Conservation (phyloP, 2,113 vertebrate species). For the Lagopus leucura region DNA sequence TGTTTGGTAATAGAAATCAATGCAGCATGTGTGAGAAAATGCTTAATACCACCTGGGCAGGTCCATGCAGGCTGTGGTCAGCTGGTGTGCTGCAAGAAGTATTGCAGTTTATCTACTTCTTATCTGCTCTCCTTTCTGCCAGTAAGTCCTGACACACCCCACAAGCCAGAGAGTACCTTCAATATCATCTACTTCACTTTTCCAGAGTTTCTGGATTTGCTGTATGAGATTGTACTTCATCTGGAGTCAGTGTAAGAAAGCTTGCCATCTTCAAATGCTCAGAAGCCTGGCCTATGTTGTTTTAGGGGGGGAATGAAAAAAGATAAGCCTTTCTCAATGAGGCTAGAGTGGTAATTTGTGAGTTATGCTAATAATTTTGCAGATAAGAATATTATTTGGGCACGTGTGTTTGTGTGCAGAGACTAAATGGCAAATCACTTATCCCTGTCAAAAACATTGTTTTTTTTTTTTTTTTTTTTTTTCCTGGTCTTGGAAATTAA, state of each 20-base stretch:
- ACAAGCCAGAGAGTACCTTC: background rate
- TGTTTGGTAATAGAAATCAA: background rate
- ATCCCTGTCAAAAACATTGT: slow-evolving; percentile 41
- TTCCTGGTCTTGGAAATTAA: slow-evolving; percentile 54
- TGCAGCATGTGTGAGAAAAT: accelerated
- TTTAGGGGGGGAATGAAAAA: background rate
- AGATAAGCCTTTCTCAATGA: background rate
- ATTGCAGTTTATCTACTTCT: background rate
- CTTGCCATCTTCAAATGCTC: background rate
- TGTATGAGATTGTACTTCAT: background rate
- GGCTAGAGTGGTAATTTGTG: background rate
- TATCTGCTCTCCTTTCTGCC: background rate
- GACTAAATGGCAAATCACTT: slow-evolving; percentile 56
- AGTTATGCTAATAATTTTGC: background rate
- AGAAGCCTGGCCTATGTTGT: background rate
- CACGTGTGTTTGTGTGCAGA: background rate
- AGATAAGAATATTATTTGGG: slow-evolving; percentile 24
- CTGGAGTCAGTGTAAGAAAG: accelerated
- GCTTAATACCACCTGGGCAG: background rate
- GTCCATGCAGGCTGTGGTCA: background rate
- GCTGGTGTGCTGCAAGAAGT: background rate
- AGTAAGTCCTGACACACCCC: accelerated
- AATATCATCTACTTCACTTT: background rate
- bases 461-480: background rate
- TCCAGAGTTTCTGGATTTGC: background rate